phyloP scores from a whole-genome alignment of 2,888 invertebrate genomes.

The Aricia artaxerxes region DNA sequence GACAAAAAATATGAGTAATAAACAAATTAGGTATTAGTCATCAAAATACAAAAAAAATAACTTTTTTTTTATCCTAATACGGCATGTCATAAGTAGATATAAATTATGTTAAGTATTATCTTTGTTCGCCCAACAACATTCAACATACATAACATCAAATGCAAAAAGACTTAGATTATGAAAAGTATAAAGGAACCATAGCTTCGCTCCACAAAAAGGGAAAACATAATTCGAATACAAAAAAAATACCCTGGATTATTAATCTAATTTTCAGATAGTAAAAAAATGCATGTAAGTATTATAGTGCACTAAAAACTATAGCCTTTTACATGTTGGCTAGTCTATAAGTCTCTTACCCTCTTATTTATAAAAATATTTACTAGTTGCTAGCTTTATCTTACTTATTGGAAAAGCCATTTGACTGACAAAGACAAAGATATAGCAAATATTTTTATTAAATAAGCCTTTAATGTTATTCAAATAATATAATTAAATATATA shows the following conservation, averaged over 20 bases:
- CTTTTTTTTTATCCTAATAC: background rate
- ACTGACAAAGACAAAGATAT: no score
- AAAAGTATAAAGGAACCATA: background rate
- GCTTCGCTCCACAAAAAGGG: background rate
- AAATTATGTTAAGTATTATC: background rate
- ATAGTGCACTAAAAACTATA: conserved; percentile 2
- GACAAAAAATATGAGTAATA: background rate
- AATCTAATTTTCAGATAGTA: conserved; percentile 8
- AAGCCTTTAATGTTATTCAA: background rate
- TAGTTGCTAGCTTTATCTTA: background rate
- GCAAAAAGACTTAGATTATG: background rate
- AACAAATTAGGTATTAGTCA: background rate
- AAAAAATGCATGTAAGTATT: conserved; percentile 11
- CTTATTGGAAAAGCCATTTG: background rate
- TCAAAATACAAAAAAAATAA: background rate
- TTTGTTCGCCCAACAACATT: background rate
- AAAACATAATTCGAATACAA: background rate
- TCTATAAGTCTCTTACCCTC: background rate
- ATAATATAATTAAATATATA: background rate
- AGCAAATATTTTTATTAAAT: background rate
- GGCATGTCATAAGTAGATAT: background rate
- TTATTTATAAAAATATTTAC: background rate
- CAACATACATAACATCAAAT: background rate
- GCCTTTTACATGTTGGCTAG: background rate
- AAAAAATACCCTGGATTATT: background rate